Percentiles rank a stretch among this genome's conserved stretches.
phyloP scores from a whole-genome alignment of 2,888 invertebrate species.

The Nymphalis urticae region DNA sequence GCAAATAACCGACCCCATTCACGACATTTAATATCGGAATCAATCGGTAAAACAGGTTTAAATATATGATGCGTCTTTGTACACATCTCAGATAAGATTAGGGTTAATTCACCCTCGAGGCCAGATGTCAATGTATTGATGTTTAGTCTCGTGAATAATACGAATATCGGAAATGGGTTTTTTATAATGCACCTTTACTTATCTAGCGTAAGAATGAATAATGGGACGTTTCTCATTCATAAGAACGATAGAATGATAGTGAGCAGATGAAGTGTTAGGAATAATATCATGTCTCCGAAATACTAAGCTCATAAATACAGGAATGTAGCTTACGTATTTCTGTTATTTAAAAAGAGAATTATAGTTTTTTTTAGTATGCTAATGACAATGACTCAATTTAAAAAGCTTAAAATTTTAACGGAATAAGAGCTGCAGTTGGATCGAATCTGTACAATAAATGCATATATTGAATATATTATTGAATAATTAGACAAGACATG shows the following conservation, averaged over 20 bases:
- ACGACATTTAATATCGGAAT: conserved; percentile 74
- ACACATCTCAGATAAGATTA: conserved; percentile 65
- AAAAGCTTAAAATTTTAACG: too few relatives aligned
- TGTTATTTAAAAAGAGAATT: too few relatives aligned
- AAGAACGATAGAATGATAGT: neutral
- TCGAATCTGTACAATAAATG: neutral
- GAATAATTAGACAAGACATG: conserved; percentile 26
- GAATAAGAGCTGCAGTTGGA: neutral
- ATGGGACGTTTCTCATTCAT: conserved; percentile 24
- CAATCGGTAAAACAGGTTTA: conserved; percentile 79
- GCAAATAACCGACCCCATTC: conserved; percentile 73
- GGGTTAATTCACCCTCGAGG: conserved; percentile 62
- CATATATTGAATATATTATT: conserved; percentile 17
- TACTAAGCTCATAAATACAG: neutral
- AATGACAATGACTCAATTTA: too few relatives aligned
- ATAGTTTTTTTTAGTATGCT: too few relatives aligned
- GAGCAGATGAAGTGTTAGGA: conserved; percentile 15
- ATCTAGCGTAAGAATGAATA: conserved; percentile 26
- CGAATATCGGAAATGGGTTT: conserved; percentile 70
- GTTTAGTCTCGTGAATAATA: conserved; percentile 60
- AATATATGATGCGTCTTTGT: conserved; percentile 67
- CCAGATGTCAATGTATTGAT: conserved; percentile 76
- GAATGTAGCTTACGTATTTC: neutral
- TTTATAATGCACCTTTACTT: conserved; percentile 56
- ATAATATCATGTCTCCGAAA: neutral